These are phyloP conservation scores for Cephus spinipes DNA, from an alignment of 2,888 invertebrate species.

Conservation along the genomic window DNA sequence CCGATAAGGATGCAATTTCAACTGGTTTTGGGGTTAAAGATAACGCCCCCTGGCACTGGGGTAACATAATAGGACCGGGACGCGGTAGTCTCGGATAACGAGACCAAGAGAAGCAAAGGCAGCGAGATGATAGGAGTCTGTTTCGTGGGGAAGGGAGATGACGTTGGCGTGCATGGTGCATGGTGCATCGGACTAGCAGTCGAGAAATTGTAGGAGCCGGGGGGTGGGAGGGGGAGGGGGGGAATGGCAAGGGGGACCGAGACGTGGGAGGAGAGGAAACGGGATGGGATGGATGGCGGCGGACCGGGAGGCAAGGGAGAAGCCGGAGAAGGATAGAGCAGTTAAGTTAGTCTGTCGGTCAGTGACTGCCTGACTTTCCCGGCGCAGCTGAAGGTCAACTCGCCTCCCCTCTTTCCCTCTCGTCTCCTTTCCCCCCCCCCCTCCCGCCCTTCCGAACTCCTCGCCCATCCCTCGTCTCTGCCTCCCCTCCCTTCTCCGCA, in stretches of 20 bases:
- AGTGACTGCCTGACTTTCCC: slow-evolving; percentile 67
- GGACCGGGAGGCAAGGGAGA: slow-evolving; percentile 33
- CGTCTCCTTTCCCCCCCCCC: slow-evolving; percentile 22
- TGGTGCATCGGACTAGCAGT: slow-evolving; percentile 62
- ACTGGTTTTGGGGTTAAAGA: slow-evolving; percentile 53
- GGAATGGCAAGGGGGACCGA: slow-evolving; percentile 20
- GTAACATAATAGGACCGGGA: slow-evolving; percentile 38
- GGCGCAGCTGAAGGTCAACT: slow-evolving; percentile 65
- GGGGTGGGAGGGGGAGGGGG: slow-evolving; percentile 23
- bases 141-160: slow-evolving; percentile 4
- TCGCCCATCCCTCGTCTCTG: background rate
- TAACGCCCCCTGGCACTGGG: slow-evolving; percentile 50
- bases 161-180: slow-evolving; percentile 15
- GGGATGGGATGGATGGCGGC: slow-evolving; percentile 37
- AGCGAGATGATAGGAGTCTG: slow-evolving; percentile 14
- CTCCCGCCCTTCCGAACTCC: background rate
- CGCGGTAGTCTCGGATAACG: slow-evolving; percentile 7
- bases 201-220: slow-evolving; percentile 43
- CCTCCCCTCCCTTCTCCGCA: slow-evolving; percentile 7
- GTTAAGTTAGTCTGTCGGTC: slow-evolving; percentile 67
- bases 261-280: slow-evolving; percentile 36
- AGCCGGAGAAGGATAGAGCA: slow-evolving; percentile 60
- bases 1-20: slow-evolving; percentile 32
- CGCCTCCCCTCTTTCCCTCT: slow-evolving; percentile 36
- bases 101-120: background rate